Percentiles rank a stretch among this genome's conserved stretches.
Conservation (phyloP, 2,888 invertebrate species). For the Drosophila paucipuncta region DNA sequence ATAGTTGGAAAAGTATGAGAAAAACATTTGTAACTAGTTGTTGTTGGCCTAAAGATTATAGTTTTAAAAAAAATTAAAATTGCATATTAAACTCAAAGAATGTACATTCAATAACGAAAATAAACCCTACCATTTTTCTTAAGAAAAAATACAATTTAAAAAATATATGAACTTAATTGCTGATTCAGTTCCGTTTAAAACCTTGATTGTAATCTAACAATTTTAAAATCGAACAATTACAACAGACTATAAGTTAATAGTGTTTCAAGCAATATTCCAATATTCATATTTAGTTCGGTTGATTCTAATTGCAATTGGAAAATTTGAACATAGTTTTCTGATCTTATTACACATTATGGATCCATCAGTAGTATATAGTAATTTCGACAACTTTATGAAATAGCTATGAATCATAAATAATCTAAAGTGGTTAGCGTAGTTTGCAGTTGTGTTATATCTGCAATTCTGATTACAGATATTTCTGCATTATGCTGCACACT, state of each 20-base stretch:
- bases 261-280: not conserved
- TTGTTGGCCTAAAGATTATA: not conserved
- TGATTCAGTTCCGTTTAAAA: not conserved
- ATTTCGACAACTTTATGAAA: slow-evolving; percentile 1
- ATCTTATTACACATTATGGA: not conserved
- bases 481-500: not conserved
- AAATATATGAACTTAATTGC: not conserved
- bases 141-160: not conserved
- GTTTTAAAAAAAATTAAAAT: not conserved
- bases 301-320: not conserved
- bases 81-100: not conserved
- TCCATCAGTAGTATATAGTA: not conserved
- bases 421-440: not conserved
- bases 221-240: not conserved
- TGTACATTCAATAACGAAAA: not conserved
- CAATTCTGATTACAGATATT: not conserved
- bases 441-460: not conserved
- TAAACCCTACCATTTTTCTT: not conserved
- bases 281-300: not conserved
- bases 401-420: not conserved
- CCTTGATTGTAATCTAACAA: not conserved
- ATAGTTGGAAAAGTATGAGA: not conserved
- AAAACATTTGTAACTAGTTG: too few relatives aligned
- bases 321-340: not conserved
- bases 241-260: not conserved